Evolutionary conservation across 2,797 vertebrate genomes (phyloP).

Genomic region (Cyclura pinguis): DNA sequence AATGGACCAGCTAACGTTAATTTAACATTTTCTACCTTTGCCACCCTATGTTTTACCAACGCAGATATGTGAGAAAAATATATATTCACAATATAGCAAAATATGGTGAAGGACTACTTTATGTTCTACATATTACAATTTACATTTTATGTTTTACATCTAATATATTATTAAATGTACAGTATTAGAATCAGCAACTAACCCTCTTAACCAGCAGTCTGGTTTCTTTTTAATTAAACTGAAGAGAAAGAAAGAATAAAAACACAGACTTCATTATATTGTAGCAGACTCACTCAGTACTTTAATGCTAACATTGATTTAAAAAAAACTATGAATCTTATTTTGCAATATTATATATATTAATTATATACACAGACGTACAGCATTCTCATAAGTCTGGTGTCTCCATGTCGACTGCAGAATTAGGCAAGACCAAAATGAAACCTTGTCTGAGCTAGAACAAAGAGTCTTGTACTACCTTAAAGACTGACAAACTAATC

Average conservation of each 20-base stretch:
- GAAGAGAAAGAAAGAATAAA: slow-evolving; percentile 44
- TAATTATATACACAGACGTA: slow-evolving; percentile 44
- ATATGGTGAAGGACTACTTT: slow-evolving; percentile 43
- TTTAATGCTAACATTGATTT: slow-evolving; percentile 30
- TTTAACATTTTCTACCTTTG: slow-evolving; percentile 7
- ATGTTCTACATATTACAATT: not conserved
- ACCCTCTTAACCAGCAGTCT: slow-evolving; percentile 63
- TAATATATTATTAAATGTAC: not conserved
- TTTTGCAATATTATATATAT: not conserved
- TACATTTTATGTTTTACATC: not conserved
- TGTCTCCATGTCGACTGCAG: slow-evolving; percentile 56
- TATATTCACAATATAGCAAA: not conserved
- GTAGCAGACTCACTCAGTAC: slow-evolving; percentile 26
- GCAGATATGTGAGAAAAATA: not conserved
- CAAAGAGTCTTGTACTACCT: not conserved
- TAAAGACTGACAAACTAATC: not conserved
- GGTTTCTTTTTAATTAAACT: slow-evolving; percentile 52
- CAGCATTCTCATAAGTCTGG: slow-evolving; percentile 29
- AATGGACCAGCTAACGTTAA: not conserved
- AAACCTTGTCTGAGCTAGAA: slow-evolving; percentile 26
- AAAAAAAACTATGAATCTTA: slow-evolving; percentile 29
- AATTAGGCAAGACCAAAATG: slow-evolving; percentile 37
- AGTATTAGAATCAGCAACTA: slow-evolving; percentile 48
- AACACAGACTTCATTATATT: slow-evolving; percentile 56
- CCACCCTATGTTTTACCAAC: slow-evolving; percentile 2